Conservation (phyloP, 2,113 vertebrate species). For the Menidia beryllina region DNA sequence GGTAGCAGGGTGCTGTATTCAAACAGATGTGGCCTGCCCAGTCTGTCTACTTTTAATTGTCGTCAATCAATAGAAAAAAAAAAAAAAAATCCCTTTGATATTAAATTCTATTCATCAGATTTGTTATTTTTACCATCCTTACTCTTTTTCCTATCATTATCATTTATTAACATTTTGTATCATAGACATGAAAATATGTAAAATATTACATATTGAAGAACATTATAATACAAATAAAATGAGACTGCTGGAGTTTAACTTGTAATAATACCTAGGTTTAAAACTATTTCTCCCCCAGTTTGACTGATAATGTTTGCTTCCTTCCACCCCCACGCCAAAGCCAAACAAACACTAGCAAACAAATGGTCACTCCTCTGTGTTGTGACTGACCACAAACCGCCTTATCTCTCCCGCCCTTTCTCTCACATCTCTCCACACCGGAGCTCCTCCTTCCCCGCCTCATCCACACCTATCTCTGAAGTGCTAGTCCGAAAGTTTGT, state of each 20-base stretch:
- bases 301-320: constrained; percentile 21
- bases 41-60: constrained; percentile 41
- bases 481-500: constrained; percentile 63
- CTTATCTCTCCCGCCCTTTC: constrained; percentile 58
- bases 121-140: too few relatives aligned
- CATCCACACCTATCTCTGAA: constrained; percentile 65
- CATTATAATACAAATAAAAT: too few relatives aligned
- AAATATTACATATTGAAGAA: background rate
- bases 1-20: background rate
- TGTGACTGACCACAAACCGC: constrained; percentile 78
- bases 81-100: background rate
- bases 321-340: constrained; percentile 5
- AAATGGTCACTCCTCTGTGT: constrained; percentile 74
- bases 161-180: background rate
- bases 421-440: constrained; percentile 46
- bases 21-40: constrained; percentile 55
- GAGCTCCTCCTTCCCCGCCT: constrained; percentile 49
- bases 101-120: background rate
- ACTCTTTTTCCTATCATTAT: too few relatives aligned
- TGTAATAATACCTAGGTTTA: background rate
- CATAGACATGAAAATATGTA: background rate
- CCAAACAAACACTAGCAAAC: constrained; percentile 71
- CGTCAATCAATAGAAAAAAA: background rate
- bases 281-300: background rate
- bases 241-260: background rate